Conservation (phyloP, 2,113 vertebrate species). For the Oxyura jamaicensis region DNA sequence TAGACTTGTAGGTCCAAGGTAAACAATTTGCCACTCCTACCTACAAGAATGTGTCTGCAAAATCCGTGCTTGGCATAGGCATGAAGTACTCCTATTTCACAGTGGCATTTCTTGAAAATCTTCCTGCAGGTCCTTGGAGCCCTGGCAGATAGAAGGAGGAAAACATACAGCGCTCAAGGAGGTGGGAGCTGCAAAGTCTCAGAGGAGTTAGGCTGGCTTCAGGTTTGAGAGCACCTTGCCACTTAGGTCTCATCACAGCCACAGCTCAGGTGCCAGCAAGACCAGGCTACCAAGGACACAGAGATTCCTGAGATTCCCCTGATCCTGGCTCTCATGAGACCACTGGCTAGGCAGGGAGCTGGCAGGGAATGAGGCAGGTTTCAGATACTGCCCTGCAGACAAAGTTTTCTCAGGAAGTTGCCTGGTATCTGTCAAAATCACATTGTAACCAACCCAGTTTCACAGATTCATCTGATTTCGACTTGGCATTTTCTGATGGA, state of each 20-base stretch:
- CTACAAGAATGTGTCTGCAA: rapidly evolving
- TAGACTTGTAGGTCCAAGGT: background rate
- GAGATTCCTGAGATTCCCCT: background rate
- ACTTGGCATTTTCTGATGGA: background rate
- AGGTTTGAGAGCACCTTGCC: background rate
- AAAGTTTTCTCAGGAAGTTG: background rate
- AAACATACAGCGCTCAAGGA: background rate
- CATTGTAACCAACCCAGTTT: background rate
- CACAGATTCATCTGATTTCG: background rate
- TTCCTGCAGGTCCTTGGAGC: background rate
- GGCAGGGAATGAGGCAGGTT: background rate
- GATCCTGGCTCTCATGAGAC: background rate
- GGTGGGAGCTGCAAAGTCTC: background rate
- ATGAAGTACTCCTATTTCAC: background rate
- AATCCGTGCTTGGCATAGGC: background rate
- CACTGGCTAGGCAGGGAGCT: background rate
- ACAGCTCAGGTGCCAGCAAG: background rate
- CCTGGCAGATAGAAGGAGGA: background rate
- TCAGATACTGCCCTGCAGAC: background rate
- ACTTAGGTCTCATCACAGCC: background rate
- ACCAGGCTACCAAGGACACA: background rate
- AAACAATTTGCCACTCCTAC: background rate
- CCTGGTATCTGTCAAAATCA: background rate
- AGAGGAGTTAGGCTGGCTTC: background rate
- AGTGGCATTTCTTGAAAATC: background rate